Evolutionary conservation across 2,113 vertebrate genomes (phyloP), one percentile per base, ranked within the genome.

Genomic region (Chlamydotis undulata): DNA sequence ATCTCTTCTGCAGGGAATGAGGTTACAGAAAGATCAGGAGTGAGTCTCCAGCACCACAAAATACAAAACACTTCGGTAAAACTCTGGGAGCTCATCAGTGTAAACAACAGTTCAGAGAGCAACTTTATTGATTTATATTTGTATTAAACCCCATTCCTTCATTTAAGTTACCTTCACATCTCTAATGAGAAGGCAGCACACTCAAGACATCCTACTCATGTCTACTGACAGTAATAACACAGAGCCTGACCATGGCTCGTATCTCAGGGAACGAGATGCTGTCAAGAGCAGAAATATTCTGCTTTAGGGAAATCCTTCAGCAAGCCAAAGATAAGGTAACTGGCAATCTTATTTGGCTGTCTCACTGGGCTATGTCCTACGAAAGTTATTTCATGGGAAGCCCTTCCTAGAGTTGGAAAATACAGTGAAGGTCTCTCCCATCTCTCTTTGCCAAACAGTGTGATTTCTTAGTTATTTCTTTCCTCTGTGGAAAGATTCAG

Each of bases 61-160:
- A 70, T 16, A 82, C 10, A 70, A 33, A 76, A 82, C 25, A 41
- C 24, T 43, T 71, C 21, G 59, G 35, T 24, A 55, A 74, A 90
- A 73, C 0, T 13, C 9, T 7, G 19, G 14, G 21, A 18, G 10
- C 11, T 70, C 2, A 0, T 52, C 23, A 50, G 18, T 77, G n/a
- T 35, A 73, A 70, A 24, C 29, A 28, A 65, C 22, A 90, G 63
- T 35, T 88, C 61, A 75, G n/a, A 22, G 18, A 83, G 41, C 24
- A 63, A 41, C 9, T 13, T 33, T 59, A 35, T 5, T 22, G 12
- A 70, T 41, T 24, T n/a, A 5, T 18, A 26, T 9, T 70, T 39
- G 35, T n/a, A 59, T 31, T 37, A 68, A 85, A 65, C 7, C 8
- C 16, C 39, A 43, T n/a, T 82, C 26, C 45, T 78, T 26, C 29